Conservation (phyloP, 2,113 vertebrate species). For the Neotoma lepida region DNA sequence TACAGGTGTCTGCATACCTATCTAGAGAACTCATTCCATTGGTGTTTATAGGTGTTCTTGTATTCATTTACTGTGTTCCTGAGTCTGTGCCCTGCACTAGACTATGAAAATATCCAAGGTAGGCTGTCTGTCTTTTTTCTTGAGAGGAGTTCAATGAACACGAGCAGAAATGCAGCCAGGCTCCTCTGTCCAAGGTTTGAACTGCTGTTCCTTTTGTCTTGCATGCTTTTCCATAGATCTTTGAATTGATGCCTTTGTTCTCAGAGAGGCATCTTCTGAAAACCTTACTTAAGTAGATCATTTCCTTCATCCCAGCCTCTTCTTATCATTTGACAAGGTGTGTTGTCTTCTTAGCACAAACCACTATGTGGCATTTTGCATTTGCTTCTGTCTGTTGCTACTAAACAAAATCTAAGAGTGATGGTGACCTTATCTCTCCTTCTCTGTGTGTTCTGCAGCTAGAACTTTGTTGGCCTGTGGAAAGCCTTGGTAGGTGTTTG, state of each 20-base stretch:
- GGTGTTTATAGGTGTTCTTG: neutral
- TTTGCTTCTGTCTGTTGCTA: neutral
- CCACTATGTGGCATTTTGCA: neutral
- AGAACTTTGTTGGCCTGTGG: neutral
- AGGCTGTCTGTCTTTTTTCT: neutral
- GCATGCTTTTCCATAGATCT: neutral
- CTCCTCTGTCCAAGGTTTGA: accelerated
- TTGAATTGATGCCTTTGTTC: neutral
- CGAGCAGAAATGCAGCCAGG: neutral
- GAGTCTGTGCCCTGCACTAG: neutral
- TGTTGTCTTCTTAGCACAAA: neutral
- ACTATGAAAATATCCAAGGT: neutral
- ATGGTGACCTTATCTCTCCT: neutral
- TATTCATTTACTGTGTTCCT: neutral
- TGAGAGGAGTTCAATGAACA: neutral
- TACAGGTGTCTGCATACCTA: too few species aligned
- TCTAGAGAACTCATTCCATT: neutral
- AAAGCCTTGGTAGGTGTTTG: neutral
- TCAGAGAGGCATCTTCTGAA: neutral
- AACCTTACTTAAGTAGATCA: neutral
- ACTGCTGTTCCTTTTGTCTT: neutral
- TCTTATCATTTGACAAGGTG: neutral
- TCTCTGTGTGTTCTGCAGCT: accelerated
- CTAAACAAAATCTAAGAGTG: neutral
- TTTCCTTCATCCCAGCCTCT: neutral